Percentiles rank a stretch among this genome's conserved stretches.
phyloP scores from a whole-genome alignment of 37 sponge, comb jelly and placozoan species.

The Ianthella basta region DNA sequence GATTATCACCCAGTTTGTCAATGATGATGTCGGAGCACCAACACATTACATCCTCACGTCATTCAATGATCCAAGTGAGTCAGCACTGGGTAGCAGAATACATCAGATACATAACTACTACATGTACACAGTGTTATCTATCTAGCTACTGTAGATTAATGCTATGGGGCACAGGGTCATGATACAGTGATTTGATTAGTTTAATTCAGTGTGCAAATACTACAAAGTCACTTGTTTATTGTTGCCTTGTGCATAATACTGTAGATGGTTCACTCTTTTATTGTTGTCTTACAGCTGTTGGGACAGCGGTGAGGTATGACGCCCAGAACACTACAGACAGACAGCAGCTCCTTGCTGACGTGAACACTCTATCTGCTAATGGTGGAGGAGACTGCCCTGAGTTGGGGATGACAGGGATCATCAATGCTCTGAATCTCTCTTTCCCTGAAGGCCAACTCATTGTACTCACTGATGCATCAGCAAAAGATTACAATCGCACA shows the following conservation, averaged over 20 bases:
- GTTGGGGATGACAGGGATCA: conserved; percentile 38
- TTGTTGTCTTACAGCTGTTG: no score
- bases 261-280: no score
- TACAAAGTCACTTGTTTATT: background rate
- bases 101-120: no score
- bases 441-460: conserved; percentile 9
- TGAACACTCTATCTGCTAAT: conserved; percentile 26
- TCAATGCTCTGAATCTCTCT: conserved; percentile 30
- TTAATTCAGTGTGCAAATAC: background rate
- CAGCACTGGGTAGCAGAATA: no score
- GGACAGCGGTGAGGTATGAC: conserved; percentile 16
- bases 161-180: background rate
- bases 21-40: background rate
- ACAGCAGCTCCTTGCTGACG: background rate
- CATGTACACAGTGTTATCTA: background rate
- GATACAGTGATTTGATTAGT: background rate
- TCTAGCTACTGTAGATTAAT: background rate
- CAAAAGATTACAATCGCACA: background rate
- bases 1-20: conserved; percentile 11
- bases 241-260: background rate
- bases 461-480: conserved; percentile 45
- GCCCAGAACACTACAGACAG: background rate
- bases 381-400: conserved; percentile 48
- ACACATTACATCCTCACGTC: conserved; percentile 4
- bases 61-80: conserved; percentile 33